These are phyloP conservation scores for Pogonocichla stellata DNA, from an alignment of 2,113 vertebrate genomes.

Conservation along the genomic window DNA sequence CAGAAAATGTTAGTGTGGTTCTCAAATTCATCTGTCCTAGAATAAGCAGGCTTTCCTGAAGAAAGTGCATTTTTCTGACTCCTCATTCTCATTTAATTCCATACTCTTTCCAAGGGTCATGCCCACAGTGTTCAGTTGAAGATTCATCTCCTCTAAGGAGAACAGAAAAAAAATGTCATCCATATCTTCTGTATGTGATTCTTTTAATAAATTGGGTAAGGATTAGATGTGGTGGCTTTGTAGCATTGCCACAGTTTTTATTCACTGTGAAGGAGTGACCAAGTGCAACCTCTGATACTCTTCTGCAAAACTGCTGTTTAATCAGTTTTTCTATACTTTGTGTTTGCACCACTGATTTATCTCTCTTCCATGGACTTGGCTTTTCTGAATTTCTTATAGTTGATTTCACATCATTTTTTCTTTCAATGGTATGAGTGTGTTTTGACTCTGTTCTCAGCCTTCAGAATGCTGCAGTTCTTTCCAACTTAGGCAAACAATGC, in stretches of 20 bases:
- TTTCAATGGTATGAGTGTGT: not conserved
- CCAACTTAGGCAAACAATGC: not conserved
- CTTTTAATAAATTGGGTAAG: not conserved
- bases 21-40: not conserved
- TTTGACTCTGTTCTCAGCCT: not conserved
- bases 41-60: not conserved
- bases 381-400: not conserved
- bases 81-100: not conserved
- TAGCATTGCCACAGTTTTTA: not conserved
- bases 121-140: not conserved
- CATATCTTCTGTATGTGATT: not conserved
- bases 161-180: not conserved
- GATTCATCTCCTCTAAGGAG: not conserved
- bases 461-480: not conserved
- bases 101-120: not conserved
- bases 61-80: not conserved
- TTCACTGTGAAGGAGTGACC: not conserved
- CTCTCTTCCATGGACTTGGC: not conserved
- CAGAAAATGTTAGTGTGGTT: not conserved
- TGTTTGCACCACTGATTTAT: not conserved
- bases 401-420: not conserved
- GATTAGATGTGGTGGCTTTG: not conserved
- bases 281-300: not conserved
- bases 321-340: not conserved
- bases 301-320: not conserved